Evolutionary conservation across 2,113 vertebrate genomes (phyloP).

Genomic region (Peromyscus polionotus): DNA sequence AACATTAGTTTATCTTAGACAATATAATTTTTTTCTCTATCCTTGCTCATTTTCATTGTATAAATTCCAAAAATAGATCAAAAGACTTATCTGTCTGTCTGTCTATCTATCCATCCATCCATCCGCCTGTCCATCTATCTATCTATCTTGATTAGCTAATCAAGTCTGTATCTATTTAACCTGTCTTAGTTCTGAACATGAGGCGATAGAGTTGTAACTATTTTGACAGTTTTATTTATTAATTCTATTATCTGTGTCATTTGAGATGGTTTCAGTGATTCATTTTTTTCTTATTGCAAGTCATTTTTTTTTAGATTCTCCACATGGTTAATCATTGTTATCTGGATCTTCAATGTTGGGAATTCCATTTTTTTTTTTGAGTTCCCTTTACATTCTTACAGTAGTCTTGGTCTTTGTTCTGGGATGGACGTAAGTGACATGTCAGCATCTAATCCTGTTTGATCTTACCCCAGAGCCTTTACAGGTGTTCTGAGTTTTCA

Average conservation of each 20-base stretch:
- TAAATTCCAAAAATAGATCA: neutral
- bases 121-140: neutral
- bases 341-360: neutral
- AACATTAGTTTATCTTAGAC: neutral
- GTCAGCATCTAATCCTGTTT: neutral
- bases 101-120: neutral
- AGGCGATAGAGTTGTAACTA: neutral
- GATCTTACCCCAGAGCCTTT: neutral
- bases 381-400: neutral
- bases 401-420: neutral
- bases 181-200: conserved; percentile 27
- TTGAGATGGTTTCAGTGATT: conserved; percentile 10
- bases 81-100: too few relatives aligned
- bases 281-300: neutral
- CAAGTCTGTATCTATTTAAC: neutral
- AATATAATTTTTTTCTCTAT: conserved; percentile 19
- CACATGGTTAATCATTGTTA: neutral
- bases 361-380: conserved; percentile 5
- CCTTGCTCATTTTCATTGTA: conserved; percentile 7
- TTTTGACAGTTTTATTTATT: neutral
- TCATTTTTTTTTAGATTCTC: conserved; percentile 8
- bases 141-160: neutral
- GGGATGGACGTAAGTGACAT: neutral
- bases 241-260: neutral
- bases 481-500: neutral